These are phyloP conservation scores for Alouatta palliata DNA, from an alignment of 2,113 vertebrate species.

Conservation along the genomic window DNA sequence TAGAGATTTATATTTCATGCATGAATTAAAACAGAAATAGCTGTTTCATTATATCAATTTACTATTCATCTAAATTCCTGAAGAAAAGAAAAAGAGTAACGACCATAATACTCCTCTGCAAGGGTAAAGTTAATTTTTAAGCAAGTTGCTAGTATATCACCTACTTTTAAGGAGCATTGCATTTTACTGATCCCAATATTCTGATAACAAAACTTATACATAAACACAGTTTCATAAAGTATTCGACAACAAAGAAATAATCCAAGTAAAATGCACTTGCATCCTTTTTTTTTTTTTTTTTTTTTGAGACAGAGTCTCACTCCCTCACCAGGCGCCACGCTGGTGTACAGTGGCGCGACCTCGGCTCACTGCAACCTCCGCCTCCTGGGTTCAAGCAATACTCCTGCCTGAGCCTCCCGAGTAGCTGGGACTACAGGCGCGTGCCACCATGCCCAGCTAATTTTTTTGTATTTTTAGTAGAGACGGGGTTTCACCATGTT, in stretches of 20 bases:
- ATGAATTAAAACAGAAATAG: conserved; percentile 16
- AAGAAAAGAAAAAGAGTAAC: not conserved
- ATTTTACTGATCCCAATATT: not conserved
- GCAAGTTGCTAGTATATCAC: not conserved
- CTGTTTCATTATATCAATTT: not conserved
- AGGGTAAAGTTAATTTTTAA: not conserved
- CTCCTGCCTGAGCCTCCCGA: no score
- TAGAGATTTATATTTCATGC: not conserved
- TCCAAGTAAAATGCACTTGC: not conserved
- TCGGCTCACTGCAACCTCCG: no score
- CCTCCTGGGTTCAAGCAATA: no score
- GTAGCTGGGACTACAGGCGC: no score
- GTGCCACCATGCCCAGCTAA: no score
- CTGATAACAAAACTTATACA: not conserved
- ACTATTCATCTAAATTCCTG: not conserved
- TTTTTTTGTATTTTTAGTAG: no score
- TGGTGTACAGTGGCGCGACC: no score
- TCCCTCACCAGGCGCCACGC: no score
- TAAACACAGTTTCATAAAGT: not conserved
- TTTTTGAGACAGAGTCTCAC: no score
- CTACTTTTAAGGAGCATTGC: not conserved
- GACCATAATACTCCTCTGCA: not conserved
- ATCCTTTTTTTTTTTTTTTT: no score
- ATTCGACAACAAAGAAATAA: not conserved
- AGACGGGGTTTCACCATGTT: no score